A percentile compares a stretch with the other conserved stretches of the same genome.
phyloP scores from a whole-genome alignment of 2,113 vertebrate genomes.

The Enhydra lutris region DNA sequence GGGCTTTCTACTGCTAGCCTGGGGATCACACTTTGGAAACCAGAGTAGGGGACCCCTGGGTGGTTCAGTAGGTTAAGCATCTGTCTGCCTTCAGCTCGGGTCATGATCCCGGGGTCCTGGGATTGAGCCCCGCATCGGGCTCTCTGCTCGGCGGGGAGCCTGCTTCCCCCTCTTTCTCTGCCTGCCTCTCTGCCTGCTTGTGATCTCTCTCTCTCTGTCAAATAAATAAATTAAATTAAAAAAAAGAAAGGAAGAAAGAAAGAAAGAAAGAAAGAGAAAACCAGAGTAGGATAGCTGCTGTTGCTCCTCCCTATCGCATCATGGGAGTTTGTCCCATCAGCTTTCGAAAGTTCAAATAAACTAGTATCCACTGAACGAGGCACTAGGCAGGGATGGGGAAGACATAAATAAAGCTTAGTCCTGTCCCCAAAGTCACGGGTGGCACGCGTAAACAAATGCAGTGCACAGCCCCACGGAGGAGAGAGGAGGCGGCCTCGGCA shows the following conservation, averaged over 20 bases:
- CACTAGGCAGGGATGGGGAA: background rate
- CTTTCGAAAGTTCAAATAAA: conserved; percentile 5
- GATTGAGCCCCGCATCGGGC: no score
- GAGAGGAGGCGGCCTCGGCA: background rate
- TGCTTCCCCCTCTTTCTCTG: no score
- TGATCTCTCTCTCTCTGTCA: no score
- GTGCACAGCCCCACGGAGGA: background rate
- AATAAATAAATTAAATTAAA: no score
- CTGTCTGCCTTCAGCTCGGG: no score
- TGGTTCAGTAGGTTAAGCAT: no score
- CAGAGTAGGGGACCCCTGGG: background rate
- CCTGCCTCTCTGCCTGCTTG: no score
- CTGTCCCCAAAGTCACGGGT: background rate
- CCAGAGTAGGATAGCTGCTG: background rate
- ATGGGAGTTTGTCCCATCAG: background rate
- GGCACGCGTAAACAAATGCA: background rate
- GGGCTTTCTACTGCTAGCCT: background rate
- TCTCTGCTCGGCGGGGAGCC: no score
- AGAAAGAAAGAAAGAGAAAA: background rate
- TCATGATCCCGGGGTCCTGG: no score
- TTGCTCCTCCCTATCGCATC: background rate
- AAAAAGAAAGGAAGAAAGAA: no score
- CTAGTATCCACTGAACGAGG: background rate
- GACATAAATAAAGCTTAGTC: background rate
- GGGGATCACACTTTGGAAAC: background rate